phyloP scores from a whole-genome alignment of 2,113 vertebrate species.

The Platysteira castanea region DNA sequence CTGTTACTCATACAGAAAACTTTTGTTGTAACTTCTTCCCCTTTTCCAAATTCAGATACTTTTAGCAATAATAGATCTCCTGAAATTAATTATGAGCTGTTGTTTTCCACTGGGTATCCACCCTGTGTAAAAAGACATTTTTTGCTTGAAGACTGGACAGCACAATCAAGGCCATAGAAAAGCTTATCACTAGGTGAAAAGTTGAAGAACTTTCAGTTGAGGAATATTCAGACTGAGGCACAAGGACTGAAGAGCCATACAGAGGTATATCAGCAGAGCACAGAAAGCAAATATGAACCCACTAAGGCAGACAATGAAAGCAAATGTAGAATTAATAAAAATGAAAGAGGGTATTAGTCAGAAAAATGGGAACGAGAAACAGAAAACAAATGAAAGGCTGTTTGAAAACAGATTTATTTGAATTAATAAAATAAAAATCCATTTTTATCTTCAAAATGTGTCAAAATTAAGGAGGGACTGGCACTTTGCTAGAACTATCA shows the following conservation, averaged over 20 bases:
- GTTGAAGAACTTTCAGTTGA: neutral
- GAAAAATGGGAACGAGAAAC: neutral
- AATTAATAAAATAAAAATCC: neutral
- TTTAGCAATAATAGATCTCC: neutral
- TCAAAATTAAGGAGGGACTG: neutral
- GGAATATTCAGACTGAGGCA: neutral
- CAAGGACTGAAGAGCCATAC: neutral
- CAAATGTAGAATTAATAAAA: neutral
- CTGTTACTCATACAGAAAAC: neutral
- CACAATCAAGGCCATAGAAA: neutral
- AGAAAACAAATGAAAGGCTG: neutral
- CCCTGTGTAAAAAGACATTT: neutral
- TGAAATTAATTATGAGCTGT: neutral
- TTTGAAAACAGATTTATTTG: neutral
- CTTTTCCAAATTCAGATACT: neutral
- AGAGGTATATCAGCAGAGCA: neutral
- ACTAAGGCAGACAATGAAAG: neutral
- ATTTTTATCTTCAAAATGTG: neutral
- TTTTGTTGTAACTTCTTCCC: neutral
- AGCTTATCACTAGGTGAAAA: neutral
- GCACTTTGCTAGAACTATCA: neutral
- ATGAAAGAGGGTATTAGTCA: neutral
- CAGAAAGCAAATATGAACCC: neutral
- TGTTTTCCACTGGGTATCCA: neutral
- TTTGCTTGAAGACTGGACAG: neutral